phyloP scores from a whole-genome alignment of 1,140 invertebrate genomes.

The Palaemon carinicauda region DNA sequence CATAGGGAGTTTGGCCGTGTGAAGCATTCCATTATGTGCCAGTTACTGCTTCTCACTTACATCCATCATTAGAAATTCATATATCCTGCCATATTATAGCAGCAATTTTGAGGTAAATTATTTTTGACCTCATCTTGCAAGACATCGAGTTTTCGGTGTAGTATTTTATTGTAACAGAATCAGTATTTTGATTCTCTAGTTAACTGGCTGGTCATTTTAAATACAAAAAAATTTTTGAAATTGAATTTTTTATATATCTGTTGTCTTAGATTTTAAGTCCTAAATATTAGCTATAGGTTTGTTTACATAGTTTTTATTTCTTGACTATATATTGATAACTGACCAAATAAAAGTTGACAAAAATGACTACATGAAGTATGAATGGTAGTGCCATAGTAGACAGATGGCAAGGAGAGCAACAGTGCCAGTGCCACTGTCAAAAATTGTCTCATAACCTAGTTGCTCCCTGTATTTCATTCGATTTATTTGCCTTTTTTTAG shows the following conservation, averaged over 20 bases:
- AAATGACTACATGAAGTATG: slow-evolving; percentile 49
- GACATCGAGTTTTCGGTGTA: slow-evolving; percentile 46
- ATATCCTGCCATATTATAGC: slow-evolving; percentile 48
- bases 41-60: slow-evolving; percentile 43
- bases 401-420: slow-evolving; percentile 42
- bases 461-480: slow-evolving; percentile 49
- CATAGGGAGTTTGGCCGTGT: slow-evolving; percentile 41
- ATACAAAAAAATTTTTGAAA: slow-evolving; percentile 40
- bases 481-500: slow-evolving; percentile 54
- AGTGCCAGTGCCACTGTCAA: slow-evolving; percentile 51
- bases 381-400: slow-evolving; percentile 51
- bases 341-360: slow-evolving; percentile 47
- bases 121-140: slow-evolving; percentile 30
- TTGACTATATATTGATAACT: slow-evolving; percentile 45
- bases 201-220: slow-evolving; percentile 42
- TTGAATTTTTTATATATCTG: slow-evolving; percentile 28
- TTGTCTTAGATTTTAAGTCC: slow-evolving; percentile 49
- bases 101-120: slow-evolving; percentile 37
- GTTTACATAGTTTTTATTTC: slow-evolving; percentile 39
- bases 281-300: slow-evolving; percentile 49
- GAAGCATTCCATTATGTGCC: slow-evolving; percentile 46
- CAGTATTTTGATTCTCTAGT: slow-evolving; percentile 42
- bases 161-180: slow-evolving; percentile 45
- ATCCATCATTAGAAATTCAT: slow-evolving; percentile 23
- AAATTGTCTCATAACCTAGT: slow-evolving; percentile 45